Conservation (phyloP, 2,888 invertebrate species). For the Vanessa cardui region DNA sequence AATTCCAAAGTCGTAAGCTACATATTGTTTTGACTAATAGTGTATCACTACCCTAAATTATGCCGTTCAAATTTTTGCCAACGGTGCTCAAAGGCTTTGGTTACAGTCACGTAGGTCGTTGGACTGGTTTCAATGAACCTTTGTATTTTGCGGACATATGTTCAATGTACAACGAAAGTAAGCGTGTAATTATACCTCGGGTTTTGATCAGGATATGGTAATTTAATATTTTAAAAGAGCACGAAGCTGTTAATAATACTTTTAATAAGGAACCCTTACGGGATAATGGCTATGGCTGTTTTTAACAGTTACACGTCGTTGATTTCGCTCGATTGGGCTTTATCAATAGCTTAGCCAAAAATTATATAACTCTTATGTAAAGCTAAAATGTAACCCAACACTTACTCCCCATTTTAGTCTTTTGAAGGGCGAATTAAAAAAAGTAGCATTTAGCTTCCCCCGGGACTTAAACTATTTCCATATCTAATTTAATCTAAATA, state of each 20-base stretch:
- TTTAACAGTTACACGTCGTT: too few relatives aligned
- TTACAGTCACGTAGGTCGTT: conserved; percentile 6
- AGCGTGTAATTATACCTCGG: conserved; percentile 20
- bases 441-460: too few relatives aligned
- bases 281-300: background rate
- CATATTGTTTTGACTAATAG: too few relatives aligned
- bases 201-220: conserved; percentile 19
- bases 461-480: too few relatives aligned
- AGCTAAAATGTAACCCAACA: too few relatives aligned
- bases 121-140: conserved; percentile 19
- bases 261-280: background rate
- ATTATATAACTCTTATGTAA: too few relatives aligned
- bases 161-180: conserved; percentile 11
- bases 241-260: conserved; percentile 1
- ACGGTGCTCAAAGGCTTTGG: background rate
- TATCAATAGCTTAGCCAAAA: too few relatives aligned
- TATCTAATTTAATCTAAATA: too few relatives aligned
- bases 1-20: too few relatives aligned
- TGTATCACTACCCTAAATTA: too few relatives aligned
- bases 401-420: background rate
- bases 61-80: too few relatives aligned
- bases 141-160: conserved; percentile 18
- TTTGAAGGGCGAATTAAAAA: background rate
- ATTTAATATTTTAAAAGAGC: conserved; percentile 16
- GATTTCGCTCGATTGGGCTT: too few relatives aligned